Base-by-base conservation (phyloP, 2,113 vertebrate species). In the Phylloscopus trochiloides region DNA sequence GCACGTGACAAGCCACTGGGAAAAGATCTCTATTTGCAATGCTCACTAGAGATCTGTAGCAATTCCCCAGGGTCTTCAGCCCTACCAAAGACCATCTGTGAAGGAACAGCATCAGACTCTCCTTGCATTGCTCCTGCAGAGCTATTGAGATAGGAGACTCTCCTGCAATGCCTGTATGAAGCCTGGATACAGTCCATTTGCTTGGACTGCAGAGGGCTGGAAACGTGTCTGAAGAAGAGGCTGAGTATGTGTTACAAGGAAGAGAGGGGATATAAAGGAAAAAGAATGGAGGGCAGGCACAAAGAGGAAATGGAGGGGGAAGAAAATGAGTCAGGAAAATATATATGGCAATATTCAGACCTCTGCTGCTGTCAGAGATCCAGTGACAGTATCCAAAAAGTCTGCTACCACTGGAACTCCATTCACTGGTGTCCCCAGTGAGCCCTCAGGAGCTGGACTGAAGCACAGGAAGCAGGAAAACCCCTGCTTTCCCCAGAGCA, bases 141-240 rank as follows among this genome's bases (percentile, higher is more conserved):
- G 48, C 43, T 38, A n/a, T 0, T 11, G n/a, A 73, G 20, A 55
- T 3, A 34, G 11, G 7, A 38, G 11, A 63, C 7, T 10, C 7
- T 73, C 50, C 75, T 50, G n/a, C 43, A 62, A 17, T 32, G 28
- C 18, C n/a, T 34, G 17, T 19, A 34, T n/a, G 43, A 32, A 71
- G 1, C 10, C 34, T 57, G 36, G 43, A 84, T 12, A 71, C 13
- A 34, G 34, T 34, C 34, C 28, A 58, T 14, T 66, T 48, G 11
- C 65, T 63, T 52, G 31, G 31, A 59, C 71, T 29, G 43, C 40
- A 85, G 12, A 82, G 25, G 22, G 32, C 31, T 81, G 38, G 48
- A 77, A 25, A 77, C 3, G 11, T 29, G 3, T 59, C 34, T 80
- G 40, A 62, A 54, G 59, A 20, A 25, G 17, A 74, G 43, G 52